Conservation (phyloP, 1,140 invertebrate species). For the Scaptodrosophila lebanonensis region DNA sequence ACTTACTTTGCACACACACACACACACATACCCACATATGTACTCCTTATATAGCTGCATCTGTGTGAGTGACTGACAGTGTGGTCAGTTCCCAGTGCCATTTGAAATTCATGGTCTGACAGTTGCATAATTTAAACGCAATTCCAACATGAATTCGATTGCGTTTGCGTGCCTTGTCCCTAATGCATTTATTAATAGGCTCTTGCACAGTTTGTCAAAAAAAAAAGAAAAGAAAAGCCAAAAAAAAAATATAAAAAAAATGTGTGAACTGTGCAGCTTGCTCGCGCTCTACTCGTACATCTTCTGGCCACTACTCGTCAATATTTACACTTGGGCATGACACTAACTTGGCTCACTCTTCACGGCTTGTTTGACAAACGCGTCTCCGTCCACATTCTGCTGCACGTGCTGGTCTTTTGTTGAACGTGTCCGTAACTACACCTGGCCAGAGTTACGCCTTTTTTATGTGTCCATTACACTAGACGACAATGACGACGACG, state of each 20-base stretch:
- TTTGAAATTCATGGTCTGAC: slow-evolving; percentile 3
- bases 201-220: background rate
- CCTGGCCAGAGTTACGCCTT: slow-evolving; percentile 7
- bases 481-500: background rate
- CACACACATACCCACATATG: no score
- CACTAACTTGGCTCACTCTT: slow-evolving; percentile 29
- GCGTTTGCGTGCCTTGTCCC: slow-evolving; percentile 5
- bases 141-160: slow-evolving; percentile 46
- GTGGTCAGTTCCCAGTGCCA: slow-evolving; percentile 13
- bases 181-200: slow-evolving; percentile 46
- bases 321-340: background rate
- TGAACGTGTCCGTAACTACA: slow-evolving; percentile 16
- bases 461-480: background rate
- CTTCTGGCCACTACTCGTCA: background rate
- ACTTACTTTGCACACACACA: no score
- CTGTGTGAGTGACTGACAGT: no score
- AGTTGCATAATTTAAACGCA: slow-evolving; percentile 47
- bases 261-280: no score
- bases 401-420: no score
- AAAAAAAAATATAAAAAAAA: no score
- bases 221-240: no score
- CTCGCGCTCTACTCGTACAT: no score
- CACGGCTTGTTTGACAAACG: slow-evolving; percentile 18
- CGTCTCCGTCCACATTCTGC: no score
- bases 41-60: no score